These are phyloP conservation scores for Phataginus tetradactyla DNA, from an alignment of 2,797 vertebrate species.

Conservation along the genomic window DNA sequence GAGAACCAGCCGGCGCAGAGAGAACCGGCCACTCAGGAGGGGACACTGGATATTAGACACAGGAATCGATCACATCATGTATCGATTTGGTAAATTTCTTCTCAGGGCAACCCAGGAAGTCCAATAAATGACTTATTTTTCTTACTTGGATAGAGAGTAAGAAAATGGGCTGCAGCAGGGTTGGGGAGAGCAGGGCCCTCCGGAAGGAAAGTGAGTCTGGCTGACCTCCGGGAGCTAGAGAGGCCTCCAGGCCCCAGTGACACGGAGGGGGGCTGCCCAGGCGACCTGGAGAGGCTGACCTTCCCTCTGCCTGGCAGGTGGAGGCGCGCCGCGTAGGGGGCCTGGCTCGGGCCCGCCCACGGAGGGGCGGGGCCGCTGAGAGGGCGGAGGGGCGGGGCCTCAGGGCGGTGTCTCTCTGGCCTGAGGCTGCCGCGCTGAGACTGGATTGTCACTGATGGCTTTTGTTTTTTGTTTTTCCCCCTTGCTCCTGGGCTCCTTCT, in stretches of 20 bases:
- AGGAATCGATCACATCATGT: background rate
- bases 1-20: background rate
- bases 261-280: background rate
- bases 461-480: constrained; percentile 67
- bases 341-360: background rate
- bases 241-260: background rate
- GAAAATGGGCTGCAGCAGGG: background rate
- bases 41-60: background rate
- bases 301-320: background rate
- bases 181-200: background rate
- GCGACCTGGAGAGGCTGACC: background rate
- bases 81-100: background rate
- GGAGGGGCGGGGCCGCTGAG: background rate
- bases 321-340: background rate
- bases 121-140: background rate
- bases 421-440: constrained; percentile 67
- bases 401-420: background rate
- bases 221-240: background rate
- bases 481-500: constrained; percentile 80
- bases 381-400: background rate
- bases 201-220: background rate
- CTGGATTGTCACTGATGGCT: constrained; percentile 81
- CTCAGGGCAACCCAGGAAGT: background rate
- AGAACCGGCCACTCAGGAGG: background rate
- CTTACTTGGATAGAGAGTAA: background rate